Percentiles rank a stretch among this genome's conserved stretches.
These are phyloP conservation scores for Enteromius viviparus DNA, from an alignment of 2,797 vertebrate genomes.

Conservation along the genomic window DNA sequence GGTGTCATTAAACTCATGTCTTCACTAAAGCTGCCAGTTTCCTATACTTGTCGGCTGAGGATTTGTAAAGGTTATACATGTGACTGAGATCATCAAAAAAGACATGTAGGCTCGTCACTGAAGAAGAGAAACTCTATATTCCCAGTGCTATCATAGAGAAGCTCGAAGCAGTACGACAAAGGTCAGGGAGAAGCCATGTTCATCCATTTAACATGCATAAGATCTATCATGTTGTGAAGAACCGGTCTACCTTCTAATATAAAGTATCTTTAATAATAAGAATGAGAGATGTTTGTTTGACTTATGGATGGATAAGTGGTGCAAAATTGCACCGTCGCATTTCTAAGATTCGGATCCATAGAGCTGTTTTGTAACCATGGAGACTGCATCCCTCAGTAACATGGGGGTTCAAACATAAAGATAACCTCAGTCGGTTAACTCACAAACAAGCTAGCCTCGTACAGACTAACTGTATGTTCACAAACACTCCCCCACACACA, in stretches of 20 bases:
- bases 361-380: conserved; percentile 68
- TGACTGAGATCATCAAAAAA: conserved; percentile 12
- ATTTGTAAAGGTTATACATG: conserved; percentile 23
- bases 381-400: conserved; percentile 63
- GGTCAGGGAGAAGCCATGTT: conserved; percentile 61
- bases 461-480: conserved; percentile 8
- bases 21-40: neutral
- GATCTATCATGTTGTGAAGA: neutral
- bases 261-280: neutral
- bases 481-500: conserved; percentile 24
- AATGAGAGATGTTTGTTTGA: neutral
- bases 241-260: too few species aligned
- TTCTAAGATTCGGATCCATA: conserved; percentile 44
- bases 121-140: conserved; percentile 58
- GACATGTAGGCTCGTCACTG: conserved; percentile 39
- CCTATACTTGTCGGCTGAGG: neutral
- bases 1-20: conserved; percentile 16
- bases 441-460: neutral
- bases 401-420: conserved; percentile 2
- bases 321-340: conserved; percentile 50
- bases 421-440: conserved; percentile 12
- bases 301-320: neutral
- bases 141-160: conserved; percentile 33
- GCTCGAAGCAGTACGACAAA: conserved; percentile 44
- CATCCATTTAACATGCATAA: conserved; percentile 47